phyloP scores from a whole-genome alignment of 1,140 invertebrate species.

The Bombus waltoni region DNA sequence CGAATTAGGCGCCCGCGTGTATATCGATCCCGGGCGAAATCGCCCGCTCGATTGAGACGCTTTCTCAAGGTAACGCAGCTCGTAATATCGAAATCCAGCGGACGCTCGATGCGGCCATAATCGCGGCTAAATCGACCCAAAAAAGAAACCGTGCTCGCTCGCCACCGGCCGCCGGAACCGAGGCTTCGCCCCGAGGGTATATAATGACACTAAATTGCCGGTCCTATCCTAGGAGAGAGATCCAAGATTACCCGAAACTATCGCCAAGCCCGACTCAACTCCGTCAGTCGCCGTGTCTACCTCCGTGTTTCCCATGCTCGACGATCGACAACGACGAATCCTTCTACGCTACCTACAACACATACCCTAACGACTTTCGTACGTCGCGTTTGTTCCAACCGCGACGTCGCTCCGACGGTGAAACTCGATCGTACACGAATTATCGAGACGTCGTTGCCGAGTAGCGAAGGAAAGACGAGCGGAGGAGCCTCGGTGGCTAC shows the following conservation, averaged over 20 bases:
- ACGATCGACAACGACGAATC: too few species aligned
- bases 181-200: conserved; percentile 67
- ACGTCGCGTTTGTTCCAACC: too few species aligned
- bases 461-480: background rate
- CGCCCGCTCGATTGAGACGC: conserved; percentile 42
- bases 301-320: too few species aligned
- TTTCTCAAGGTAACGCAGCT: conserved; percentile 57
- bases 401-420: too few species aligned
- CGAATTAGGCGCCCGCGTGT: conserved; percentile 59
- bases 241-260: background rate
- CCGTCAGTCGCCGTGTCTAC: background rate
- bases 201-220: conserved; percentile 81
- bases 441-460: background rate
- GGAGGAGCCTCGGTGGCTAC: conserved; percentile 47
- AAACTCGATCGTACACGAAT: conserved; percentile 44
- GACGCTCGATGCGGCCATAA: conserved; percentile 70
- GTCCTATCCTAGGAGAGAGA: conserved; percentile 67
- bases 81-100: conserved; percentile 61
- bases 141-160: conserved; percentile 60
- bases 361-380: too few species aligned
- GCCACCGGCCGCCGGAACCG: conserved; percentile 49
- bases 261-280: conserved; percentile 40
- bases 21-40: conserved; percentile 53
- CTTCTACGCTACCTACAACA: too few species aligned
- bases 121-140: conserved; percentile 75